A percentile compares a stretch with the other conserved stretches of the same genome.
Conservation (phyloP, 2,797 vertebrate species). For the Liparis tanakae region DNA sequence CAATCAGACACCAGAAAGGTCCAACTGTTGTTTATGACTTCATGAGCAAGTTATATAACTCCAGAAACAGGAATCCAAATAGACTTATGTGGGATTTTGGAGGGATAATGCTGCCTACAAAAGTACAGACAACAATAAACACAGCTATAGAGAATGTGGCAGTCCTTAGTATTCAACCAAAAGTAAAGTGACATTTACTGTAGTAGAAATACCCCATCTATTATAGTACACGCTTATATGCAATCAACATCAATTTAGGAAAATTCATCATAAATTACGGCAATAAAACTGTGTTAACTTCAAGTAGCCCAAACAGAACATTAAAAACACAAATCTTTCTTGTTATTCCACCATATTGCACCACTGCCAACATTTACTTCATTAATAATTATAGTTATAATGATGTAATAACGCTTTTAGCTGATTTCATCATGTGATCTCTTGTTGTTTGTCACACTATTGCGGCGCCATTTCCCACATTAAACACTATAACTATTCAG, state of each 20-base stretch:
- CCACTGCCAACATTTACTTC: slow-evolving; percentile 10
- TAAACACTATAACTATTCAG: slow-evolving; percentile 5
- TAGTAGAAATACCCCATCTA: background rate
- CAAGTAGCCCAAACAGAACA: background rate
- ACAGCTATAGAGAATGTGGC: background rate
- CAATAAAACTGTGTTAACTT: background rate
- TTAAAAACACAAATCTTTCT: background rate
- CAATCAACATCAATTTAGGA: background rate
- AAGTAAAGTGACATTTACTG: background rate
- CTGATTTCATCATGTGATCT: slow-evolving; percentile 20
- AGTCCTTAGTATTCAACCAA: background rate
- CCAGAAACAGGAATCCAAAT: background rate
- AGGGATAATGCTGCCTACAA: background rate
- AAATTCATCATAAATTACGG: background rate
- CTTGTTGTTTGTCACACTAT: slow-evolving; percentile 7
- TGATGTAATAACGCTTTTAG: slow-evolving; percentile 2
- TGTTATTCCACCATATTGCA: background rate
- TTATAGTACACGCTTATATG: background rate
- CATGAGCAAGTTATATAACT: background rate
- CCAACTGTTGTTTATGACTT: background rate
- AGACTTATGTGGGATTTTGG: slow-evolving; percentile 4
- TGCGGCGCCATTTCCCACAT: slow-evolving; percentile 3
- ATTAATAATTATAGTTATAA: too few relatives aligned
- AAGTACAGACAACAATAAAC: background rate
- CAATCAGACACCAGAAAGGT: background rate